Percentiles rank a stretch among this genome's conserved stretches.
These are phyloP conservation scores for Campaea margaritaria DNA, from an alignment of 2,888 invertebrate species.

Conservation along the genomic window DNA sequence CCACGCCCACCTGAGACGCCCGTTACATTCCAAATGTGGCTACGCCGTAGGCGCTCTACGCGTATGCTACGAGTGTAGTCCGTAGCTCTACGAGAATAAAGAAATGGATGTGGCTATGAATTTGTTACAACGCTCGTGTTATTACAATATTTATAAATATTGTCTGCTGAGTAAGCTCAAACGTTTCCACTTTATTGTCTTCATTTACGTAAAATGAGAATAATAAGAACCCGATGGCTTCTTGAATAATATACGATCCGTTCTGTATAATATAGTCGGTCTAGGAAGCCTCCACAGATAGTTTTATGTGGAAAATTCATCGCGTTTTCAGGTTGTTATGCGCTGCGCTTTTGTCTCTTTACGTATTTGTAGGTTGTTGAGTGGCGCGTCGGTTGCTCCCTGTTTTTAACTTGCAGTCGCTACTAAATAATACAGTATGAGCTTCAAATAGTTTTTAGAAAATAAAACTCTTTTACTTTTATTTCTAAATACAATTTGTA, in stretches of 20 bases:
- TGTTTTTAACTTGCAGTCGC: neutral
- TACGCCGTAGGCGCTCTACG: conserved; percentile 49
- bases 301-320: neutral
- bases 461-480: too few relatives aligned
- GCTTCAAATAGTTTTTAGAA: neutral
- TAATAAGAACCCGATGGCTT: neutral
- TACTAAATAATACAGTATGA: neutral
- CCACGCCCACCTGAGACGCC: conserved; percentile 26
- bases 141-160: neutral
- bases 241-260: too few relatives aligned
- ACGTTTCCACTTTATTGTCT: neutral
- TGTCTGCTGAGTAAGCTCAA: neutral
- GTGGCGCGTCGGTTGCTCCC: conserved; percentile 13
- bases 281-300: neutral
- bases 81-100: conserved; percentile 43
- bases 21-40: conserved; percentile 41
- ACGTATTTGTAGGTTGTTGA: conserved; percentile 12
- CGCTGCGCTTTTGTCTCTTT: conserved; percentile 34
- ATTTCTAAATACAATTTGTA: too few relatives aligned
- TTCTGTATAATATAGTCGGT: too few relatives aligned
- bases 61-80: conserved; percentile 42
- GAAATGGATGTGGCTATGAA: conserved; percentile 31
- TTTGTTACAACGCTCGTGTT: conserved; percentile 14
- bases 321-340: neutral
- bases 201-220: conserved; percentile 7